These are phyloP conservation scores for Drosophila subsilvestris DNA, from an alignment of 2,888 invertebrate genomes.

Conservation along the genomic window DNA sequence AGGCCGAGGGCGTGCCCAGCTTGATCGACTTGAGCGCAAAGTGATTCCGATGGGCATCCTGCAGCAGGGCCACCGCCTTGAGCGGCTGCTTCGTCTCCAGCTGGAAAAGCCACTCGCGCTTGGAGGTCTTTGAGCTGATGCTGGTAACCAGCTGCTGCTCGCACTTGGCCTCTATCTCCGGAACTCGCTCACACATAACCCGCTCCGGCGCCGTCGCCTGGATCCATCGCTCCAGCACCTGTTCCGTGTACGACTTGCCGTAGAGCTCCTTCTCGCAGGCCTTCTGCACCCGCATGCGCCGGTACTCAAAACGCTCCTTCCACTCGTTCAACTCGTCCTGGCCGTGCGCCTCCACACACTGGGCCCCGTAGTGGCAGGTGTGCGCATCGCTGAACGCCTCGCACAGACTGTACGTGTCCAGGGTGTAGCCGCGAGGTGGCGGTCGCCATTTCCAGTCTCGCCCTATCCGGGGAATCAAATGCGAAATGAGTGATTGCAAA, in stretches of 20 bases:
- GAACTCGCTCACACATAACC: conserved; percentile 87
- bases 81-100: conserved; percentile 85
- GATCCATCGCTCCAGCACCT: conserved; percentile 87
- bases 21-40: conserved; percentile 86
- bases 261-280: conserved; percentile 89
- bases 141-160: conserved; percentile 87
- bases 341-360: conserved; percentile 91
- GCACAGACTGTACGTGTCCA: conserved; percentile 88
- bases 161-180: conserved; percentile 86
- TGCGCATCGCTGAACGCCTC: conserved; percentile 86
- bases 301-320: conserved; percentile 89
- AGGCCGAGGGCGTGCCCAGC: conserved; percentile 55
- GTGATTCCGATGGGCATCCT: conserved; percentile 89
- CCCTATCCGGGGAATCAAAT: conserved; percentile 70
- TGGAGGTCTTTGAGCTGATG: conserved; percentile 87
- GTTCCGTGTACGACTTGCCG: conserved; percentile 86
- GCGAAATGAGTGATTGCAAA: conserved; percentile 8
- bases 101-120: conserved; percentile 87
- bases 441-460: conserved; percentile 88
- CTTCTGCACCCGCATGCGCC: conserved; percentile 87
- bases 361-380: conserved; percentile 88
- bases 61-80: conserved; percentile 88
- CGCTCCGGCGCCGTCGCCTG: conserved; percentile 87
- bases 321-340: conserved; percentile 89
- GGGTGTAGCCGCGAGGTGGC: conserved; percentile 88